These are phyloP conservation scores for Dinoponera quadriceps DNA, from an alignment of 1,140 invertebrate genomes.

Conservation along the genomic window DNA sequence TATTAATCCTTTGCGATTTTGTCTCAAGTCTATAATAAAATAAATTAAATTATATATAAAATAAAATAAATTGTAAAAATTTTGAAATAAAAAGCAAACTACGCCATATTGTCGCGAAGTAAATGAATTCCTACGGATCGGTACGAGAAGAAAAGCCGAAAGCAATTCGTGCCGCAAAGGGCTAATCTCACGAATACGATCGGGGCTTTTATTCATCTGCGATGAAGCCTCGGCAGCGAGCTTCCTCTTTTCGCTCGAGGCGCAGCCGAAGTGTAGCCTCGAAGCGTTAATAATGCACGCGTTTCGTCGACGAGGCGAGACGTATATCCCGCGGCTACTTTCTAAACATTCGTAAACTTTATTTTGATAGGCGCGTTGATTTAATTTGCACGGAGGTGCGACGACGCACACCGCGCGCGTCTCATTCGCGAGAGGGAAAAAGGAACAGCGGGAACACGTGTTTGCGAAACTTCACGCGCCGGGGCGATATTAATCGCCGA, in stretches of 20 bases:
- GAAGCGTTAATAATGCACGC: slow-evolving; percentile 48
- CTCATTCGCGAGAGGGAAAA: slow-evolving; percentile 12
- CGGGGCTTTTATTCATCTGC: slow-evolving; percentile 4
- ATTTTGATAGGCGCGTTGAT: slow-evolving; percentile 46
- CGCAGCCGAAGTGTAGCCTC: no score
- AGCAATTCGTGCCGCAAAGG: no score
- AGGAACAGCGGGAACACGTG: not conserved
- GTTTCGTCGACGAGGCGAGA: slow-evolving; percentile 25
- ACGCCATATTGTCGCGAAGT: no score
- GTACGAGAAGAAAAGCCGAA: no score
- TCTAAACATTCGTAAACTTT: slow-evolving; percentile 51
- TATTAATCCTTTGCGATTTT: no score
- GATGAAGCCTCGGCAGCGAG: not conserved
- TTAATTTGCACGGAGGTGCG: slow-evolving; percentile 54
- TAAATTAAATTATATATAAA: no score
- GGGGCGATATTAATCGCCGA: slow-evolving; percentile 40
- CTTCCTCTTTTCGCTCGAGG: slow-evolving; percentile 13
- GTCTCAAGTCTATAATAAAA: no score
- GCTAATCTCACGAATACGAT: slow-evolving; percentile 2
- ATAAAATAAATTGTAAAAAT: no score
- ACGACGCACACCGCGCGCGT: slow-evolving; percentile 14
- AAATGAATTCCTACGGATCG: no score
- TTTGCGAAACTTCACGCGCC: slow-evolving; percentile 32
- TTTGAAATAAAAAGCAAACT: no score
- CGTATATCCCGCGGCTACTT: slow-evolving; percentile 25